Evolutionary conservation across 2,888 invertebrate species (phyloP).

Genomic region (Ferrisia virgata): DNA sequence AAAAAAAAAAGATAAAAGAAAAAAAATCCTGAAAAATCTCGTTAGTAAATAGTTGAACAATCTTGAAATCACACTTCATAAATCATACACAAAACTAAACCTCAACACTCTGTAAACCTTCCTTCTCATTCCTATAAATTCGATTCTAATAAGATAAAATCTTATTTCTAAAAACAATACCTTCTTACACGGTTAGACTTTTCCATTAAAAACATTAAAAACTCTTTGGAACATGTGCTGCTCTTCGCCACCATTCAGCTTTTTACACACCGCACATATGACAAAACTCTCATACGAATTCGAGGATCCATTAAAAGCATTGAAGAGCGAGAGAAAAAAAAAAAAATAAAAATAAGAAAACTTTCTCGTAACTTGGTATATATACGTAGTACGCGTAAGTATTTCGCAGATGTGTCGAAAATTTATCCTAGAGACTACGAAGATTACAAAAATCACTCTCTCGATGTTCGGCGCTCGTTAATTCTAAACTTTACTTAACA

Average conservation of each 20-base stretch:
- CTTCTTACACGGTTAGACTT: background rate
- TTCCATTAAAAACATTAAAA: background rate
- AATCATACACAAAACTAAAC: too few species aligned
- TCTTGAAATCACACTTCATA: too few species aligned
- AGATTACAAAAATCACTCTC: background rate
- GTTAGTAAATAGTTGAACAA: too few species aligned
- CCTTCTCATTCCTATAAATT: too few species aligned
- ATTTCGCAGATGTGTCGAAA: background rate
- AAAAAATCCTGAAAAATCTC: too few species aligned
- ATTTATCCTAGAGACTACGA: background rate
- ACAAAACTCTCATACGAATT: conserved; percentile 2
- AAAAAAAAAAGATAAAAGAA: too few species aligned
- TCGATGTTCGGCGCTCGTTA: background rate
- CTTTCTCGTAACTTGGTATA: background rate
- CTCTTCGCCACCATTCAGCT: background rate
- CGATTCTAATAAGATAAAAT: background rate
- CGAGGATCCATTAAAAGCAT: background rate
- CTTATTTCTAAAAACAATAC: background rate
- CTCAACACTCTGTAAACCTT: too few species aligned
- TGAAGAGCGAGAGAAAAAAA: too few species aligned
- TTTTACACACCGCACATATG: background rate
- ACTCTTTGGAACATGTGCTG: background rate
- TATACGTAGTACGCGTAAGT: too few species aligned
- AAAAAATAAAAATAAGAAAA: background rate
- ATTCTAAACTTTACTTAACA: background rate